Evolutionary conservation across 1,140 invertebrate genomes (phyloP), one percentile per base, ranked within the genome.

Genomic region (Drosophila lini): DNA sequence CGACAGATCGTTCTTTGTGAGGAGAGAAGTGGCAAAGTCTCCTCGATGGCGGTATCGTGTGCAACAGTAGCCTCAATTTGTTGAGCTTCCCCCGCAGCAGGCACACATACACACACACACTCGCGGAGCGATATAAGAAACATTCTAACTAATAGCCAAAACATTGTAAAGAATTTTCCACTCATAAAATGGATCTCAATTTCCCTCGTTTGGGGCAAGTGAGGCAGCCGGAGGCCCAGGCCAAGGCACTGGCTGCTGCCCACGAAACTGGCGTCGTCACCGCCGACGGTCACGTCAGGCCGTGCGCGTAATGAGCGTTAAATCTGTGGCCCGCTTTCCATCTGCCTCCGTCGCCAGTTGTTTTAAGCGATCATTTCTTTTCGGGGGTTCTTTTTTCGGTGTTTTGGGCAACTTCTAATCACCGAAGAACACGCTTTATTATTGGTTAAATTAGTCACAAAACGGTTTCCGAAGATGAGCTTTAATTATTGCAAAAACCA

Each of bases 381-480:
- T 41, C n/a, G 47, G 68, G 36, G 19, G 63, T 60, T 13, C 10
- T 47, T 22, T 53, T 64, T 44, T 62, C 31, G 56, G 28, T 50
- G n/a, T 82, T 86, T 86, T 86, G 76, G 84, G 80, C 77, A 86
- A 80, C 84, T 86, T 89, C 83, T 86, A 86, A 86, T 86, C 80
- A 69, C 68, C 68, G 28, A 5, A 60, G 80, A 89, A 80, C 83
- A 86, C 83, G 83, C 83, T 86, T 88, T 55, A 58, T 71, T 85
- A 88, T 86, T 83, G 79, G 63, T 80, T 74, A 86, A 86, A 86
- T 88, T 86, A 89, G 83, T 88, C 84, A 86, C 84, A 86, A 86
- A 86, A 89, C 83, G 84, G 84, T 86, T 88, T 67, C 44, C 80
- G 40, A 86, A 88, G 75, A 79, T 71, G 73, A 85, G 63, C 83